Evolutionary conservation across 2,797 vertebrate genomes (phyloP).

Genomic region (Tapirus indicus): DNA sequence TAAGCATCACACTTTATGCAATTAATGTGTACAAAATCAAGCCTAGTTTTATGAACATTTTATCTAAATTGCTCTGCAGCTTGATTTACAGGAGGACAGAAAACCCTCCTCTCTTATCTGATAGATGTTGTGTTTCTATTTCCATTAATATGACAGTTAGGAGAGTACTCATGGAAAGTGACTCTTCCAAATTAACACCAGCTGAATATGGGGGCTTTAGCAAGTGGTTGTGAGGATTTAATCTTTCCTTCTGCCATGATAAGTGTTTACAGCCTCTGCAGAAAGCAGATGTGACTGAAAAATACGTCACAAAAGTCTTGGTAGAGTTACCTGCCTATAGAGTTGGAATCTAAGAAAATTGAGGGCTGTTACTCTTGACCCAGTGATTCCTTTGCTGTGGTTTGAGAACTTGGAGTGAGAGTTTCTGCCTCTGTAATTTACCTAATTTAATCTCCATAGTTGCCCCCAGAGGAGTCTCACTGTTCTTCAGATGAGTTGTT

Average conservation of each 20-base stretch:
- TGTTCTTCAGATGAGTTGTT: background rate
- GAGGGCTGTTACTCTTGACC: background rate
- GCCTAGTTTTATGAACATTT: constrained; percentile 28
- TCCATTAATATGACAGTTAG: background rate
- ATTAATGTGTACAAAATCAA: constrained; percentile 57
- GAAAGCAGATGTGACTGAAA: background rate
- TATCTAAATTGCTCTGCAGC: constrained; percentile 33
- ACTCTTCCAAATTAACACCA: constrained; percentile 25
- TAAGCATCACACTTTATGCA: constrained; percentile 56
- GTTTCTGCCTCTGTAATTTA: background rate
- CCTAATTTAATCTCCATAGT: background rate
- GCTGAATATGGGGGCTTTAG: background rate
- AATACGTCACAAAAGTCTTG: background rate
- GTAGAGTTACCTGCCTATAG: background rate
- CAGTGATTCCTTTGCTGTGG: background rate
- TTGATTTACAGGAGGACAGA: constrained; percentile 26
- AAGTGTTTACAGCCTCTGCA: background rate
- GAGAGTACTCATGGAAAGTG: background rate
- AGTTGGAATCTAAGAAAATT: background rate
- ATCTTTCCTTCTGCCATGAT: background rate
- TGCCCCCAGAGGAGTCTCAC: background rate
- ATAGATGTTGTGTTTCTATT: constrained; percentile 12
- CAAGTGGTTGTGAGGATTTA: background rate
- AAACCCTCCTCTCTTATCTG: constrained; percentile 9
- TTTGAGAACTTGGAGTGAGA: background rate